Conservation (phyloP, 2,888 invertebrate genomes). For the Odontocolon sp. region DNA sequence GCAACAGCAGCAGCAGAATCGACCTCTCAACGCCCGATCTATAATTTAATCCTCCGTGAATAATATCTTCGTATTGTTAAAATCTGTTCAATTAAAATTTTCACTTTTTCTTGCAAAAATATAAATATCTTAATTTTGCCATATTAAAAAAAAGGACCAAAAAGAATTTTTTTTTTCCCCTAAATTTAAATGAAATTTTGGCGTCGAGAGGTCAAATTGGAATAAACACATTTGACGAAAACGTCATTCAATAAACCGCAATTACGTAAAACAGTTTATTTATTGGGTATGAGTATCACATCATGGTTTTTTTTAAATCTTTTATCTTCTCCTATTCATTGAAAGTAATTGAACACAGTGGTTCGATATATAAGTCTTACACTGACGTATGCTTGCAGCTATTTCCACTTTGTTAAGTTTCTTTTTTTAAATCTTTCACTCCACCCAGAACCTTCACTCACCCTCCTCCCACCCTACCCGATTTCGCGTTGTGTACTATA, state of each 20-base stretch:
- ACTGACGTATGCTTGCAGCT: constrained; percentile 55
- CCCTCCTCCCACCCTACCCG: not conserved
- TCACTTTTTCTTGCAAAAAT: too few relatives aligned
- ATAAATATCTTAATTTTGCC: too few relatives aligned
- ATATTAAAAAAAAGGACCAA: too few relatives aligned
- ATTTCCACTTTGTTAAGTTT: constrained; percentile 50
- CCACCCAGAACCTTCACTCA: constrained; percentile 5
- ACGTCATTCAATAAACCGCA: constrained; percentile 43
- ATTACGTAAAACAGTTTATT: constrained; percentile 52
- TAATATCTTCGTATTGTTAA: too few relatives aligned
- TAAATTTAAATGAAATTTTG: too few relatives aligned
- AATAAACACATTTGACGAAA: constrained; percentile 35
- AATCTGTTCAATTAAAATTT: too few relatives aligned
- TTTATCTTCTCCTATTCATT: constrained; percentile 58
- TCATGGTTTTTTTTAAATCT: constrained; percentile 49
- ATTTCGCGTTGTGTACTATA: constrained; percentile 60
- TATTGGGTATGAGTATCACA: constrained; percentile 63
- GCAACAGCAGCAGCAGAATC: too few relatives aligned
- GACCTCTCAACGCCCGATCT: too few relatives aligned
- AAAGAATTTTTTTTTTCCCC: constrained; percentile 3
- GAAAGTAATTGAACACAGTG: constrained; percentile 71
- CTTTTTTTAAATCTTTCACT: constrained; percentile 31
- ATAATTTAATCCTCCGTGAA: too few relatives aligned
- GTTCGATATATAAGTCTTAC: constrained; percentile 68
- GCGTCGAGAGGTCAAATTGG: too few relatives aligned